Conservation (phyloP, 2,888 invertebrate genomes). For the Antheraea yamamai region DNA sequence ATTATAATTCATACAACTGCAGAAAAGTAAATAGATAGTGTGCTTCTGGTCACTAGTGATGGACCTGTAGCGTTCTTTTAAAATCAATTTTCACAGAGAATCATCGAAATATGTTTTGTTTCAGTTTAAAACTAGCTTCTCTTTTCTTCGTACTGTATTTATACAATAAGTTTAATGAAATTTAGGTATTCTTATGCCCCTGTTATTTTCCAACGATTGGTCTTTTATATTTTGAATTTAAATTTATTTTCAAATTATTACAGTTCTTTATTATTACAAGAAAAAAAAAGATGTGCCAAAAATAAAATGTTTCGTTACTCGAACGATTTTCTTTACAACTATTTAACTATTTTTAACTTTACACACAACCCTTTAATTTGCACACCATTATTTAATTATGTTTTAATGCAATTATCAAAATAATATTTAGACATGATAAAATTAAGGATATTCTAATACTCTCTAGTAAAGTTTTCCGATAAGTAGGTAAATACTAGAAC, state of each 20-base stretch:
- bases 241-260: neutral
- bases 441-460: slow-evolving; percentile 53
- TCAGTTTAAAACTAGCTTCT: slow-evolving; percentile 58
- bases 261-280: neutral
- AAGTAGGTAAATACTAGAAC: slow-evolving; percentile 67
- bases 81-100: slow-evolving; percentile 58
- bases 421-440: slow-evolving; percentile 49
- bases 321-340: slow-evolving; percentile 69
- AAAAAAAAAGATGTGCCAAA: slow-evolving; percentile 46
- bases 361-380: slow-evolving; percentile 83
- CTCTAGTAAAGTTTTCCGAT: slow-evolving; percentile 58
- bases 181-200: slow-evolving; percentile 74
- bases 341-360: slow-evolving; percentile 79
- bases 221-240: slow-evolving; percentile 75
- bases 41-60: slow-evolving; percentile 38
- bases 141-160: slow-evolving; percentile 33
- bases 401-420: slow-evolving; percentile 63
- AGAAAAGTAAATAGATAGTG: slow-evolving; percentile 58
- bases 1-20: slow-evolving; percentile 67
- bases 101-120: slow-evolving; percentile 66
- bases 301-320: slow-evolving; percentile 59
- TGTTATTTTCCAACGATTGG: slow-evolving; percentile 77
- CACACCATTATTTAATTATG: slow-evolving; percentile 73
- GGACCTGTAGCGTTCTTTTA: slow-evolving; percentile 50
- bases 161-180: slow-evolving; percentile 43